Conservation (phyloP, 2,797 vertebrate species). For the Gephyroberyx darwinii region DNA sequence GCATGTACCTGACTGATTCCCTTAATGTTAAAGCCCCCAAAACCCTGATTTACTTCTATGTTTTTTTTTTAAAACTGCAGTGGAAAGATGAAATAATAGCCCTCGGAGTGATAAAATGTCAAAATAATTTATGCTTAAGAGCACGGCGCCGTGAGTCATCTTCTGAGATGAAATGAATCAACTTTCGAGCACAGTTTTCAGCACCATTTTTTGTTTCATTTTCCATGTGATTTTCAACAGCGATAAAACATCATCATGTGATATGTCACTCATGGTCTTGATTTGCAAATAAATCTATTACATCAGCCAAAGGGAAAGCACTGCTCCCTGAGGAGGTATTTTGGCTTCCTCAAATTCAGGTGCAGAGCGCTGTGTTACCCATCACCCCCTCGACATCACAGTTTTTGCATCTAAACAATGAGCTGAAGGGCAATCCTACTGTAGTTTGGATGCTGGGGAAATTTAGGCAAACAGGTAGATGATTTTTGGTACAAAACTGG, state of each 20-base stretch:
- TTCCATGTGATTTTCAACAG: not conserved
- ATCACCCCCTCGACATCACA: too few species aligned
- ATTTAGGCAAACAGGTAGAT: too few species aligned
- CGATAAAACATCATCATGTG: conserved; percentile 19
- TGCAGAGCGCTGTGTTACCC: too few species aligned
- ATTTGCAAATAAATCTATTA: conserved; percentile 8
- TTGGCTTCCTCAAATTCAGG: not conserved
- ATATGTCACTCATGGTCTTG: conserved; percentile 22
- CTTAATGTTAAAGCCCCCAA: conserved; percentile 23
- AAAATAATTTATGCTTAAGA: conserved; percentile 54
- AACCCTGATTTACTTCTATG: conserved; percentile 43
- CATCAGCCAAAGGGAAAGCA: not conserved
- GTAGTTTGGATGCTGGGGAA: too few species aligned
- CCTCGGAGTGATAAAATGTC: conserved; percentile 55
- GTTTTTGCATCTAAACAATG: too few species aligned
- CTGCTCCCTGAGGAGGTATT: not conserved
- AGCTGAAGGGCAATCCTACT: too few species aligned
- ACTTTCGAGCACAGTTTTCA: conserved; percentile 1
- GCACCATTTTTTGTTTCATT: conserved; percentile 10
- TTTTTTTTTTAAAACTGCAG: conserved; percentile 38
- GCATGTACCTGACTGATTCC: conserved; percentile 8
- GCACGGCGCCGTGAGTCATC: conserved; percentile 49
- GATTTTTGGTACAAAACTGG: too few species aligned
- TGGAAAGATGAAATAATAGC: conserved; percentile 42
- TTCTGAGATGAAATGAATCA: conserved; percentile 46